Base-by-base conservation (phyloP, 2,113 vertebrate genomes). In the Chaenocephalus aceratus region DNA sequence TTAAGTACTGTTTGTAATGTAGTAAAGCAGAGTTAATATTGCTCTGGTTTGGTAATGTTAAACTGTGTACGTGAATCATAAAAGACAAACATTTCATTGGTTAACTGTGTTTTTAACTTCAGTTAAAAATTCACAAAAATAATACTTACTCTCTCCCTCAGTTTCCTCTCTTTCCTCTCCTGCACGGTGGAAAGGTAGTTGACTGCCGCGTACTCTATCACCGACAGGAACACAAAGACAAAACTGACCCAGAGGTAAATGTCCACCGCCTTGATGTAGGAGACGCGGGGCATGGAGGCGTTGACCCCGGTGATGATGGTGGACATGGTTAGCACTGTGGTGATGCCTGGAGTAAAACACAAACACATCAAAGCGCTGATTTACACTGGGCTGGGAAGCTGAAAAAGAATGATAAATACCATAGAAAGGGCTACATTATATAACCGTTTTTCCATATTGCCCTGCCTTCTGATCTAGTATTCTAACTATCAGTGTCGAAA, bases 171-270 rank as follows among this genome's bases (percentile, higher is more conserved):
- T 89, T 94, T 93, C 74, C 95, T 93, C 89, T 96, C 95, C 91
- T 96, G 95, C 3, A 96, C 93, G 0, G 95, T 96, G 76, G 95
- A 95, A 79, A 96, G 90, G 86, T 96, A 96, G 86, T 96, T 96
- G 72, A 96, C 95, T 0, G 95, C 95, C 1, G 98, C 98, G 0
- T 99, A 99, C 87, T 99, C 98, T 89, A 99, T 91, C 88, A 99
- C 98, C 0, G 98, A 99, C 57, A 99, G 96, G 92, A 99, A 99
- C 86, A 99, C 98, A 5, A 99, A 99, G 78, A 99, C 98, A 57
- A 99, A 99, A 90, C 98, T 99, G 94, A 99, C 97, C 98, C 98
- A 99, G 69, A 99, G 96, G 93, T 98, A 98, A 88, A 99, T 96
- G 93, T 99, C 98, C 93, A 99, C 98, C 0, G 98, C 97, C 93